Percentiles rank a stretch among this genome's conserved stretches.
Conservation (phyloP, 2,888 invertebrate species). For the Zonitis immaculata region DNA sequence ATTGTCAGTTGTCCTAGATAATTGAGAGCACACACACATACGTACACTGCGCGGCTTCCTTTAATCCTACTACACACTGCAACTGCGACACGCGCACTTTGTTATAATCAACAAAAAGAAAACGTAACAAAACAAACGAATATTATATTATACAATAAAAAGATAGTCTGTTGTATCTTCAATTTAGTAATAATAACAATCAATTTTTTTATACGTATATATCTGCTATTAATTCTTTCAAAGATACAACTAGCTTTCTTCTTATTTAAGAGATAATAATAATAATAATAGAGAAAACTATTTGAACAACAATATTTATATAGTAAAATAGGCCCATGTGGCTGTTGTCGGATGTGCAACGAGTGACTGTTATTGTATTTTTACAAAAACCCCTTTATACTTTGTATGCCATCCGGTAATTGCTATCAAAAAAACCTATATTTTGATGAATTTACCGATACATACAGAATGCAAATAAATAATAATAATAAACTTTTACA, state of each 20-base stretch:
- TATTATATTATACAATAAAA: conserved; percentile 22
- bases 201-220: too few species aligned
- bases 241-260: too few species aligned
- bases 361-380: conserved; percentile 24
- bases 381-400: neutral
- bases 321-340: conserved; percentile 11
- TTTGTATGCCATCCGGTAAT: neutral
- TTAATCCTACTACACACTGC: conserved; percentile 36
- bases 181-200: too few species aligned
- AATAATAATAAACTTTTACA: too few species aligned
- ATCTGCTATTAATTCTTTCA: too few species aligned
- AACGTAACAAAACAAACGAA: too few species aligned
- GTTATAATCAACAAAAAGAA: too few species aligned
- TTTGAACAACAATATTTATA: conserved; percentile 14
- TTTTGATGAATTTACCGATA: neutral
- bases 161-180: neutral
- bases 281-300: neutral
- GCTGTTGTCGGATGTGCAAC: conserved; percentile 25
- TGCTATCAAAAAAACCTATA: neutral
- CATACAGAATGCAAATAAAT: too few species aligned
- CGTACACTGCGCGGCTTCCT: conserved; percentile 36
- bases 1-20: too few species aligned
- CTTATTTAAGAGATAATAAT: too few species aligned
- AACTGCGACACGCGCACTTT: conserved; percentile 42
- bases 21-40: neutral